phyloP scores from a whole-genome alignment of 2,113 vertebrate genomes.

The Clarias batrachus region DNA sequence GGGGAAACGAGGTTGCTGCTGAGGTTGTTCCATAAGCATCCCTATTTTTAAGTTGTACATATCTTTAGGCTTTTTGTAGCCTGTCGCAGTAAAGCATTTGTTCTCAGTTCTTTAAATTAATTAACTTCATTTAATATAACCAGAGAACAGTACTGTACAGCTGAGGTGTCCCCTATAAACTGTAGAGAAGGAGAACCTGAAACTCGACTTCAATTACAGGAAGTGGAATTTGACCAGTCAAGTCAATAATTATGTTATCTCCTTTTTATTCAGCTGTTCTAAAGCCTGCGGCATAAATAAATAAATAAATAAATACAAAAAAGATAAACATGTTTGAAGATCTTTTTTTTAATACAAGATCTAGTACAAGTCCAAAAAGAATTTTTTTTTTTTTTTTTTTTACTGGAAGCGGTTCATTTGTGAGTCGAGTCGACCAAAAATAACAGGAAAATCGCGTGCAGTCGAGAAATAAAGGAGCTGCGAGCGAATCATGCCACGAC shows the following conservation, averaged over 20 bases:
- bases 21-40: too few relatives aligned
- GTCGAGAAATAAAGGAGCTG: neutral
- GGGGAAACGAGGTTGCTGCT: too few relatives aligned
- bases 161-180: neutral
- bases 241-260: constrained; percentile 1
- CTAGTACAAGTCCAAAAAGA: neutral
- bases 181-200: neutral
- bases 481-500: neutral
- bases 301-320: too few relatives aligned
- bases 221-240: constrained; percentile 9
- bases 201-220: neutral
- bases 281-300: neutral
- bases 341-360: neutral
- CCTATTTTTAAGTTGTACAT: too few relatives aligned
- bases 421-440: neutral
- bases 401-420: neutral
- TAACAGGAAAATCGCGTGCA: neutral
- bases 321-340: too few relatives aligned
- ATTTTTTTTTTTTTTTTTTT: too few relatives aligned
- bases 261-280: neutral
- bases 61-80: too few relatives aligned
- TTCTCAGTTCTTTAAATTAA: too few relatives aligned
- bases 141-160: neutral
- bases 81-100: too few relatives aligned
- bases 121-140: too few relatives aligned